Evolutionary conservation across 2,888 invertebrate genomes (phyloP).

Genomic region (Drosophila putrida): DNA sequence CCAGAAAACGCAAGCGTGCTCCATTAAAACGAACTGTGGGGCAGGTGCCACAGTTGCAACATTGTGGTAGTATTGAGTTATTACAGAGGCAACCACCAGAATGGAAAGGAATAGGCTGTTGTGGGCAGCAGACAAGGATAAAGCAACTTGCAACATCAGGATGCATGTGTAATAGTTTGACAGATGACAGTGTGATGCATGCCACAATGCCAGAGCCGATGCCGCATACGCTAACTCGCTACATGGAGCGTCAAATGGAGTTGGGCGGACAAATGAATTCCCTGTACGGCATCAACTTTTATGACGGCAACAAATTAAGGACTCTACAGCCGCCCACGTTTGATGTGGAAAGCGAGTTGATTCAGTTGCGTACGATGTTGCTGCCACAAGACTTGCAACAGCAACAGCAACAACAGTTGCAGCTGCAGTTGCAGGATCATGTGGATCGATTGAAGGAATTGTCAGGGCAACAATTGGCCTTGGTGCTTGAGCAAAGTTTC

Average conservation of each 20-base stretch:
- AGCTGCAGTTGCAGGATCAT: background rate
- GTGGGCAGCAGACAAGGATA: background rate
- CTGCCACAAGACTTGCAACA: background rate
- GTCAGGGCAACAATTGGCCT: background rate
- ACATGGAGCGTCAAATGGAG: slow-evolving; percentile 22
- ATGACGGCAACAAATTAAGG: background rate
- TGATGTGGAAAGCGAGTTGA: slow-evolving; percentile 20
- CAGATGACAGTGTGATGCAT: background rate
- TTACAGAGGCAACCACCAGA: too few relatives aligned
- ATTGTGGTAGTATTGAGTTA: background rate
- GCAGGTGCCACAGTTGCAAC: background rate
- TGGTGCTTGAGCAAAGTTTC: slow-evolving; percentile 2
- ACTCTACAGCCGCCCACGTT: background rate
- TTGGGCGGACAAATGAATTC: slow-evolving; percentile 3
- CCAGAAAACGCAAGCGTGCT: background rate
- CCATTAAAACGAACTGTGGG: background rate
- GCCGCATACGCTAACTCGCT: background rate
- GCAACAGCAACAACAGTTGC: background rate
- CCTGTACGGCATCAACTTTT: slow-evolving; percentile 23
- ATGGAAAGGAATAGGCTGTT: background rate
- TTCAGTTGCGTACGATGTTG: slow-evolving; percentile 5
- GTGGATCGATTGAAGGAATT: background rate
- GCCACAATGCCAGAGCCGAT: background rate
- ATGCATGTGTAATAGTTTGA: background rate
- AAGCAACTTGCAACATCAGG: background rate